phyloP scores from a whole-genome alignment of 2,797 vertebrate genomes.

The Neosilurus mollespiculum region DNA sequence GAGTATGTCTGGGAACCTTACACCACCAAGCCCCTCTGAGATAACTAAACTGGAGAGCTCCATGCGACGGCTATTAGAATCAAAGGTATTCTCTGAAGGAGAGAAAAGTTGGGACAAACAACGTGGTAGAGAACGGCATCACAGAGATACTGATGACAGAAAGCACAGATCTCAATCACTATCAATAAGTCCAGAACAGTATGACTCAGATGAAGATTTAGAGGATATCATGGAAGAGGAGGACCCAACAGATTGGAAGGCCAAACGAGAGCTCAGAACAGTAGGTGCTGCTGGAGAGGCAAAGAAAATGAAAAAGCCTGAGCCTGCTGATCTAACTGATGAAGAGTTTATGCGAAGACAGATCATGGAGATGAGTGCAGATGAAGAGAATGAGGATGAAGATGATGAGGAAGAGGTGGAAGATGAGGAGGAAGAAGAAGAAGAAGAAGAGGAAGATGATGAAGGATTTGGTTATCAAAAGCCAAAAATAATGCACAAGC shows the following conservation, averaged over 20 bases:
- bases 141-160: conserved; percentile 75
- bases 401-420: conserved; percentile 70
- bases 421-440: conserved; percentile 66
- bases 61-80: conserved; percentile 85
- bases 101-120: conserved; percentile 70
- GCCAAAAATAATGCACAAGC: conserved; percentile 81
- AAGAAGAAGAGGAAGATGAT: conserved; percentile 75
- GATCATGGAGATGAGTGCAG: conserved; percentile 97
- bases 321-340: conserved; percentile 82
- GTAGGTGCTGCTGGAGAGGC: conserved; percentile 82
- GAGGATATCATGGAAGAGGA: conserved; percentile 93
- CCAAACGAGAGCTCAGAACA: conserved; percentile 81
- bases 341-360: conserved; percentile 98
- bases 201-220: conserved; percentile 93
- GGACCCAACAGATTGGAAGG: conserved; percentile 83
- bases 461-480: conserved; percentile 78
- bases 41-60: conserved; percentile 92
- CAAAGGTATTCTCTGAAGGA: conserved; percentile 75
- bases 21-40: conserved; percentile 89
- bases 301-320: conserved; percentile 72
- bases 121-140: conserved; percentile 67
- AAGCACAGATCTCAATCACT: conserved; percentile 88
- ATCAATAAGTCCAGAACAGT: conserved; percentile 90
- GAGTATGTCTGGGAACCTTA: conserved; percentile 78
- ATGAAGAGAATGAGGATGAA: conserved; percentile 82